Evolutionary conservation across 2,113 vertebrate genomes (phyloP).

Genomic region (Paratilapia polleni): DNA sequence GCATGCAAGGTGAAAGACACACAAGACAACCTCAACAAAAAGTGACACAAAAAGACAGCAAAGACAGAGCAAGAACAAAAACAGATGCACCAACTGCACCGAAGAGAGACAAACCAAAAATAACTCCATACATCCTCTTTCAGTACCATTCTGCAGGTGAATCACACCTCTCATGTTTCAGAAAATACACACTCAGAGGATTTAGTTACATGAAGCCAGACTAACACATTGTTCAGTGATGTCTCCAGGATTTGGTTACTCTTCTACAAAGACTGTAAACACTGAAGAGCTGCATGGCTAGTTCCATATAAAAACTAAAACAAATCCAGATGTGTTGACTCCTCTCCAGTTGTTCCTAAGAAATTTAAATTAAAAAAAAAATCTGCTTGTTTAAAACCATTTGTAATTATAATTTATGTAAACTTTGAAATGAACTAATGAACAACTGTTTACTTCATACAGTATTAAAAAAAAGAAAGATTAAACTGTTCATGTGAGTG

Average conservation of each 20-base stretch:
- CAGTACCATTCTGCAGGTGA: not conserved
- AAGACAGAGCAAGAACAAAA: too few species aligned
- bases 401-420: not conserved
- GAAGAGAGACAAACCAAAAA: too few species aligned
- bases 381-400: not conserved
- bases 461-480: not conserved
- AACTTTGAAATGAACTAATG: not conserved
- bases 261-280: not conserved
- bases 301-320: too few species aligned
- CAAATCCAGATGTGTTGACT: too few species aligned
- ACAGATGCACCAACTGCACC: too few species aligned
- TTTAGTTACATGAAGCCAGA: not conserved
- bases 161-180: not conserved
- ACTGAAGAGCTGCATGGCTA: not conserved
- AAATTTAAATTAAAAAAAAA: not conserved
- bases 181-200: not conserved
- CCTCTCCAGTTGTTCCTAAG: not conserved
- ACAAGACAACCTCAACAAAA: too few species aligned
- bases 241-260: not conserved
- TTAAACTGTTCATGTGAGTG: not conserved
- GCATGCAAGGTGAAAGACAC: too few species aligned
- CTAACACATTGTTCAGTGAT: not conserved
- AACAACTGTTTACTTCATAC: too few species aligned
- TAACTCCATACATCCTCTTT: too few species aligned
- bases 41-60: not conserved